Evolutionary conservation across 2,113 vertebrate genomes (phyloP).

Genomic region (Phasianus colchicus): DNA sequence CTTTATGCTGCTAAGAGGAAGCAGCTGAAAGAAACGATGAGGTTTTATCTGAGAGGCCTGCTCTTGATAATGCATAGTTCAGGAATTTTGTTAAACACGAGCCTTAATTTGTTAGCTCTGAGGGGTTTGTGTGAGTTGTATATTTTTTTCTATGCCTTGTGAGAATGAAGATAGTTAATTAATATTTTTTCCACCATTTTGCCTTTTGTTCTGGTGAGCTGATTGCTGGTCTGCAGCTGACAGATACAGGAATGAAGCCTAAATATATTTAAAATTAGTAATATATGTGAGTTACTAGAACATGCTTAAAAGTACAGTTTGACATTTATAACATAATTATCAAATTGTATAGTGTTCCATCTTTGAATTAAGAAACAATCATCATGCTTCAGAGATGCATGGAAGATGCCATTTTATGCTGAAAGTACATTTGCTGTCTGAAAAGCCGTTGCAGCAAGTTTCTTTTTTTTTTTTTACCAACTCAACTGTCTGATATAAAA

Average conservation of each 20-base stretch:
- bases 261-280: not conserved
- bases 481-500: not conserved
- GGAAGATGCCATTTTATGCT: not conserved
- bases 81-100: conserved; percentile 43
- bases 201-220: not conserved
- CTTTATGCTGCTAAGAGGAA: not conserved
- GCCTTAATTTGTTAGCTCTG: conserved; percentile 26
- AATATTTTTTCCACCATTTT: not conserved
- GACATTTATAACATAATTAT: not conserved
- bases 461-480: not conserved
- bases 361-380: not conserved
- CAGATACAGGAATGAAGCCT: not conserved
- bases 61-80: not conserved
- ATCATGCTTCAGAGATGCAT: not conserved
- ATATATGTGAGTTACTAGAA: not conserved
- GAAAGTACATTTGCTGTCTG: not conserved
- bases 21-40: not conserved
- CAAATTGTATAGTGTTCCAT: not conserved
- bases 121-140: not conserved
- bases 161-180: not conserved
- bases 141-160: conserved; percentile 14
- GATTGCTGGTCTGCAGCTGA: conserved; percentile 12
- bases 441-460: not conserved
- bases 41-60: not conserved
- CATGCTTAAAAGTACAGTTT: not conserved